phyloP scores from a whole-genome alignment of 2,888 invertebrate species.

The Scelioninae gen. 1 region DNA sequence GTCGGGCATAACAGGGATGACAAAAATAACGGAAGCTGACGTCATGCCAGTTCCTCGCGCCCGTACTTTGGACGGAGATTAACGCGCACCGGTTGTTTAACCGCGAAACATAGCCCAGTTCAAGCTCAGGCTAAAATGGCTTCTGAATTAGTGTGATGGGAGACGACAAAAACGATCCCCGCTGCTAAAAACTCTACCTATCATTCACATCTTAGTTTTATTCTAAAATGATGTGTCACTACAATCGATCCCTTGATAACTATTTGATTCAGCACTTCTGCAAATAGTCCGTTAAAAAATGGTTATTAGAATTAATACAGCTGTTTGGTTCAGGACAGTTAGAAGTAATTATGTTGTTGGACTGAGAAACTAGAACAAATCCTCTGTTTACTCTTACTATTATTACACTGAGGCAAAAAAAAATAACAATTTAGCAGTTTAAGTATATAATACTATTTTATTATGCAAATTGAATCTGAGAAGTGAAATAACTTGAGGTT shows the following conservation, averaged over 20 bases:
- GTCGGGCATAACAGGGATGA: slow-evolving; percentile 20
- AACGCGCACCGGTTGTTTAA: not conserved
- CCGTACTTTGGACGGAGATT: slow-evolving; percentile 17
- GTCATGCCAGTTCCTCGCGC: slow-evolving; percentile 27
- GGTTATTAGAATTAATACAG: not conserved
- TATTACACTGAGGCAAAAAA: no score
- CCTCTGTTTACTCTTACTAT: no score
- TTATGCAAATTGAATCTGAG: not conserved
- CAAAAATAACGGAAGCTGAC: slow-evolving; percentile 57
- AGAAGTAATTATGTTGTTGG: no score
- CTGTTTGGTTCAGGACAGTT: not conserved
- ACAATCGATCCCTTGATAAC: slow-evolving; percentile 40
- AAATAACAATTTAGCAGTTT: no score
- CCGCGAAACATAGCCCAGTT: slow-evolving; percentile 3
- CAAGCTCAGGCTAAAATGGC: slow-evolving; percentile 31
- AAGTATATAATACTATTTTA: no score
- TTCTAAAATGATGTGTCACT: slow-evolving; percentile 39
- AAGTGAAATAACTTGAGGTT: slow-evolving; percentile 25
- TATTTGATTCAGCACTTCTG: slow-evolving; percentile 24
- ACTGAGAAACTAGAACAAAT: no score
- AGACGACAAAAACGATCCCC: slow-evolving; percentile 24
- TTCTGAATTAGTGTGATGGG: slow-evolving; percentile 13
- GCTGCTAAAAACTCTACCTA: slow-evolving; percentile 23
- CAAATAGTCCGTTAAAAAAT: slow-evolving; percentile 30
- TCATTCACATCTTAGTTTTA: slow-evolving; percentile 45